Conservation (phyloP, 2,888 invertebrate species). For the Campoplex nolae region DNA sequence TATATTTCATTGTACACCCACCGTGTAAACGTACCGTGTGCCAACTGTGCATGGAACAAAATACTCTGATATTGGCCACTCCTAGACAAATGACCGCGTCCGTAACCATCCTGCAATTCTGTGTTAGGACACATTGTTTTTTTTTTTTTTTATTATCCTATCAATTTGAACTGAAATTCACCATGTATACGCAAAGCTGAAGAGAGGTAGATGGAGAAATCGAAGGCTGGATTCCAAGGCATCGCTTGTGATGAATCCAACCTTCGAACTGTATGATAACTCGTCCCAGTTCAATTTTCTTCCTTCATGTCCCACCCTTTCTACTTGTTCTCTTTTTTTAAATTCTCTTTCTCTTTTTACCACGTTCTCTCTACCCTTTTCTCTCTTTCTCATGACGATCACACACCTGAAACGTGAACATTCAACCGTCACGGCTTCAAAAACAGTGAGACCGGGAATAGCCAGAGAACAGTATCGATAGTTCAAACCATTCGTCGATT, state of each 20-base stretch:
- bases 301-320: background rate
- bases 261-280: slow-evolving; percentile 51
- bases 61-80: too few relatives aligned
- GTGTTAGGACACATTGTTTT: background rate
- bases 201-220: slow-evolving; percentile 4
- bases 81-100: too few relatives aligned
- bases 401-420: slow-evolving; percentile 23
- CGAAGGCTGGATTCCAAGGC: slow-evolving; percentile 26
- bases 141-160: background rate
- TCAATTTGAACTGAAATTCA: slow-evolving; percentile 4
- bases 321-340: slow-evolving; percentile 1
- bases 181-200: background rate
- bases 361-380: slow-evolving; percentile 7
- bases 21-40: background rate
- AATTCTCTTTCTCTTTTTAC: slow-evolving; percentile 5
- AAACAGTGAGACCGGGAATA: slow-evolving; percentile 31
- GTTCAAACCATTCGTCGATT: slow-evolving; percentile 52
- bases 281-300: slow-evolving; percentile 38
- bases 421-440: slow-evolving; percentile 34
- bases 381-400: background rate
- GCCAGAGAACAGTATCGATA: slow-evolving; percentile 23
- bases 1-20: too few relatives aligned
- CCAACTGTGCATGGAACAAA: background rate
- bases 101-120: background rate
- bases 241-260: slow-evolving; percentile 42